These are phyloP conservation scores for Apus apus DNA, from an alignment of 2,113 vertebrate genomes.

Conservation along the genomic window DNA sequence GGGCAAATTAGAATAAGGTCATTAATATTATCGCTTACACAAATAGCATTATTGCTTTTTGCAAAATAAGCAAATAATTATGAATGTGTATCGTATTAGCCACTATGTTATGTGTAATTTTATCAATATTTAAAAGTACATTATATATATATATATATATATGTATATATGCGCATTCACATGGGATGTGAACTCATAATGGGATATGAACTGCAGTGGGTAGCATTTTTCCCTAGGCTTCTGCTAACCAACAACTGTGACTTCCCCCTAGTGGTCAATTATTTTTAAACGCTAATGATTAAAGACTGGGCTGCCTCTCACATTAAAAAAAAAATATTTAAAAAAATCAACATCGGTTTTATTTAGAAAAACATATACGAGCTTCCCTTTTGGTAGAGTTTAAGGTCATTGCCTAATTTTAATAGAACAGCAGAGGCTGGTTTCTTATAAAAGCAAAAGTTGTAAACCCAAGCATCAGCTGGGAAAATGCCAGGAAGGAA, in stretches of 20 bases:
- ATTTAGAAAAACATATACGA: not conserved
- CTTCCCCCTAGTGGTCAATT: slow-evolving; percentile 25
- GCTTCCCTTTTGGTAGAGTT: not conserved
- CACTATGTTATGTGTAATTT: not conserved
- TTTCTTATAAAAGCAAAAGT: not conserved
- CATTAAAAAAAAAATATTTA: not conserved
- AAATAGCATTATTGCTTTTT: not conserved
- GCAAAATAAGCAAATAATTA: not conserved
- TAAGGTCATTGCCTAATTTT: not conserved
- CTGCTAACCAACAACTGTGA: not conserved
- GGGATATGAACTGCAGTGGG: not conserved
- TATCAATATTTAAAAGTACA: no score
- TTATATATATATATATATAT: no score
- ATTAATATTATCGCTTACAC: not conserved
- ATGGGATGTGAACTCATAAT: no score
- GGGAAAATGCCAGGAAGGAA: not conserved
- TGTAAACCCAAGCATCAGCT: not conserved
- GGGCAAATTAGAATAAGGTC: not conserved
- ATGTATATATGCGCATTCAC: not conserved
- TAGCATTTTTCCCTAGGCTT: not conserved
- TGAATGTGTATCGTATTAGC: not conserved
- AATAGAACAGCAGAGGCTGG: not conserved
- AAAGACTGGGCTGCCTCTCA: not conserved
- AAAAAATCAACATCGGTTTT: not conserved
- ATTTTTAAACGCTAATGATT: not conserved